phyloP scores from a whole-genome alignment of 2,888 invertebrate species.

The Conus canariensis region DNA sequence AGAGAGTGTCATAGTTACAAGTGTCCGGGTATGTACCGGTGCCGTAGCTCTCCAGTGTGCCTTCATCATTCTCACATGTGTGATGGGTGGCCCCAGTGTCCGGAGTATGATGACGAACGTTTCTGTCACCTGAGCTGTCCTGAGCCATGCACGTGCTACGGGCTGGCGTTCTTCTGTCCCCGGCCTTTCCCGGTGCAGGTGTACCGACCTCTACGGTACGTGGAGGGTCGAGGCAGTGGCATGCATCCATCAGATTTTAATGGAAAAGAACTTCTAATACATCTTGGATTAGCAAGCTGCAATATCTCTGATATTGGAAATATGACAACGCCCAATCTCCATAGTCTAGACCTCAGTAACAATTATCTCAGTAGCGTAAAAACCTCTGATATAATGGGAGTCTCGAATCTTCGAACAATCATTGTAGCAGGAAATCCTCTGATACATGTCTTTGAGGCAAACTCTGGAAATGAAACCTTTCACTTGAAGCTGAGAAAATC shows the following conservation, averaged over 20 bases:
- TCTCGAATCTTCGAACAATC: conserved; percentile 15
- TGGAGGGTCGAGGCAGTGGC: conserved; percentile 17
- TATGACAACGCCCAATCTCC: conserved; percentile 29
- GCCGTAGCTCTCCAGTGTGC: conserved; percentile 44
- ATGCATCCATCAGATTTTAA: background rate
- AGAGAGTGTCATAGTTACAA: conserved; percentile 25
- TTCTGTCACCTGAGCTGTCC: conserved; percentile 42
- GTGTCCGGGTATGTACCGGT: conserved; percentile 42
- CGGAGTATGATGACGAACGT: conserved; percentile 55
- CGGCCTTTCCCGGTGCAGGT: background rate
- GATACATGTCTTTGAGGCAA: background rate
- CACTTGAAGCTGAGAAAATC: background rate
- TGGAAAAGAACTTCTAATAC: background rate
- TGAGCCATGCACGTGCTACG: conserved; percentile 38
- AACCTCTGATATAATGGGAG: background rate
- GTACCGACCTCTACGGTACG: background rate
- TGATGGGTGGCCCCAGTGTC: conserved; percentile 54
- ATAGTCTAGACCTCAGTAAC: conserved; percentile 39
- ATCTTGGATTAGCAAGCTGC: conserved; percentile 39
- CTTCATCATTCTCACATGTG: conserved; percentile 51
- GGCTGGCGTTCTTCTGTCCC: conserved; percentile 40
- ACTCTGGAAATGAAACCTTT: too few species aligned
- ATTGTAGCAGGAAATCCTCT: conserved; percentile 23
- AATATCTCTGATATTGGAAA: background rate
- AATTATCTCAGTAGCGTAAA: too few species aligned